These are phyloP conservation scores for Pseudoips prasinana DNA, from an alignment of 2,888 invertebrate species.

Conservation along the genomic window DNA sequence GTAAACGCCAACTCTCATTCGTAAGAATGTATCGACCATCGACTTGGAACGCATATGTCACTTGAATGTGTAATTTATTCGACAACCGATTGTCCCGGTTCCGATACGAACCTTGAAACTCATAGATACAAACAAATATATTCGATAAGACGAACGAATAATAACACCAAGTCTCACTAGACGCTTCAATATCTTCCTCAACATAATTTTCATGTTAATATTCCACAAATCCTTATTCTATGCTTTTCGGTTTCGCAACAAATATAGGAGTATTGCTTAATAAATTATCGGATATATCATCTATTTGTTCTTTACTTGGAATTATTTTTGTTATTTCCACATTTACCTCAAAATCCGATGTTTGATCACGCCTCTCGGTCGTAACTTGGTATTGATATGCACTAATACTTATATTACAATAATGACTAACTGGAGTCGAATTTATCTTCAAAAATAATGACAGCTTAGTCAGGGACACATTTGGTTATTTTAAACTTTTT, in stretches of 20 bases:
- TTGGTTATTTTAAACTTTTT: constrained; percentile 41
- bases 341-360: constrained; percentile 31
- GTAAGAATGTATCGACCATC: constrained; percentile 16
- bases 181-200: constrained; percentile 28
- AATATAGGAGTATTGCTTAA: constrained; percentile 18
- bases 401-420: constrained; percentile 33
- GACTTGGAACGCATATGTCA: constrained; percentile 29
- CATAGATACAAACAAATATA: constrained; percentile 27
- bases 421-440: constrained; percentile 20
- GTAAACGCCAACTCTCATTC: constrained; percentile 9
- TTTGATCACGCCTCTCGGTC: constrained; percentile 17
- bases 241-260: constrained; percentile 14
- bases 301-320: constrained; percentile 19
- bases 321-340: constrained; percentile 7
- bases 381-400: constrained; percentile 18
- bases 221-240: constrained; percentile 33
- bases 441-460: constrained; percentile 27
- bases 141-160: constrained; percentile 23
- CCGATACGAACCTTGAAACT: constrained; percentile 28
- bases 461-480: constrained; percentile 29
- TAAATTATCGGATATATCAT: constrained; percentile 26
- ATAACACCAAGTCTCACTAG: constrained; percentile 25
- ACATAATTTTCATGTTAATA: constrained; percentile 35
- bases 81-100: constrained; percentile 24
- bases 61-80: constrained; percentile 37